Base-by-base conservation (phyloP, 2,113 vertebrate species). In the Phaethon lepturus region DNA sequence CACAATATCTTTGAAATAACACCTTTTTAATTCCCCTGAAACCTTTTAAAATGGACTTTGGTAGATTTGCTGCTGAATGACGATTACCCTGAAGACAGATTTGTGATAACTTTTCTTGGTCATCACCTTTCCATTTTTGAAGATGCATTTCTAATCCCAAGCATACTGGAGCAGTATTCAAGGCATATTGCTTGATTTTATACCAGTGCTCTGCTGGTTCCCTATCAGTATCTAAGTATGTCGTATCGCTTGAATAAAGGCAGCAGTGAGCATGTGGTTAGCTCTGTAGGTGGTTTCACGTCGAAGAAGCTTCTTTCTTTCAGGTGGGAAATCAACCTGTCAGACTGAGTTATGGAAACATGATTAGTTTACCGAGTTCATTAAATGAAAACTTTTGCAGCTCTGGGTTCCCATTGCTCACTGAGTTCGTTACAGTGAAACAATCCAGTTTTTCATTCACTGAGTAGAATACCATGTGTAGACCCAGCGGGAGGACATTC, bases 401-500 rank as follows among this genome's bases (percentile, higher is more conserved):
- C 76, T 87, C 90, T 63, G 95, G 38, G 88, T 93, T 97, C 95
- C 92, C 93, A 77, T 87, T 94, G 87, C 97, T 98, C 87, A 26
- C 91, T 73, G 94, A 84, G 96, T 98, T 97, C 96, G 93, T 95
- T 96, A 56, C 87, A 85, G 96, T 95, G 87, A 73, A 97, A 98
- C 97, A 98, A 98, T 97, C 97, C 98, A 77, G 95, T n/a, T 97
- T 97, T 98, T 98, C 95, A 98, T 97, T 97, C 97, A 59, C 93
- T 97, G 97, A 99, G 98, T 96, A 95, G 96, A 99, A 98, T 97
- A 98, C 98, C 99, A 98, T 99, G 99, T 99, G 99, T 96, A 96
- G 90, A 44, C 98, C 96, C 99, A 99, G 99, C 98, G 11, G 99
- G 99, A 97, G 98, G 94, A 98, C 99, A 99, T 99, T 99, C 99